phyloP scores from a whole-genome alignment of 2,888 invertebrate species.

The Euspilapteryx auroguttella region DNA sequence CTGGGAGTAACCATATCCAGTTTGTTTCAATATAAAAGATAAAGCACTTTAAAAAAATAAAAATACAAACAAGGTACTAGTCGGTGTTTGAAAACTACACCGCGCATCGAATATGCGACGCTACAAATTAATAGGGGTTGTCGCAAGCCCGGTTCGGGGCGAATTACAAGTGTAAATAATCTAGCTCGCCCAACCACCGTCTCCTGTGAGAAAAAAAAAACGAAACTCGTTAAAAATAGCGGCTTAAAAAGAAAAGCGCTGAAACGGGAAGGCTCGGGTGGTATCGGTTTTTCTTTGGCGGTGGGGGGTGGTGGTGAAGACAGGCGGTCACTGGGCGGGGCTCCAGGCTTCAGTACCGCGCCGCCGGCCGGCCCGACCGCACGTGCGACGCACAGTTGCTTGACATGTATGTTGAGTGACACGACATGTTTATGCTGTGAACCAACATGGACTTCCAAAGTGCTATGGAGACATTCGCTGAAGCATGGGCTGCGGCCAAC shows the following conservation, averaged over 20 bases:
- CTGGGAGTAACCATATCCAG: no score
- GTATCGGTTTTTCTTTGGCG: slow-evolving; percentile 50
- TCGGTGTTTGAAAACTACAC: no score
- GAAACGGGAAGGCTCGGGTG: slow-evolving; percentile 57
- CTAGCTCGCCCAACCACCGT: slow-evolving; percentile 54
- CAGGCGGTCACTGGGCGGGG: slow-evolving; percentile 56
- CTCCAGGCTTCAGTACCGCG: slow-evolving; percentile 58
- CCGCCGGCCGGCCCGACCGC: slow-evolving; percentile 63
- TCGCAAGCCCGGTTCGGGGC: slow-evolving; percentile 12
- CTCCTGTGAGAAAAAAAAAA: slow-evolving; percentile 34
- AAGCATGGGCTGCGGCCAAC: slow-evolving; percentile 92
- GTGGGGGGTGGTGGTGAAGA: slow-evolving; percentile 14
- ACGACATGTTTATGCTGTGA: slow-evolving; percentile 57
- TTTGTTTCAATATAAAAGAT: no score
- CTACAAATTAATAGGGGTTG: no score
- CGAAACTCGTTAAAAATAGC: slow-evolving; percentile 56
- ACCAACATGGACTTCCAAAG: slow-evolving; percentile 92
- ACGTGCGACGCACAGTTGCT: slow-evolving; percentile 24
- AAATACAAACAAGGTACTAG: no score
- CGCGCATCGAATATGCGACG: no score
- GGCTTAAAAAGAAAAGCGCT: slow-evolving; percentile 62
- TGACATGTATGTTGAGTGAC: slow-evolving; percentile 24
- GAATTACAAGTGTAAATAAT: slow-evolving; percentile 62
- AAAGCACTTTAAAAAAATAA: no score
- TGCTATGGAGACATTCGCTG: slow-evolving; percentile 97